Evolutionary conservation across 2,113 vertebrate genomes (phyloP).

Genomic region (Acinonyx jubatus): DNA sequence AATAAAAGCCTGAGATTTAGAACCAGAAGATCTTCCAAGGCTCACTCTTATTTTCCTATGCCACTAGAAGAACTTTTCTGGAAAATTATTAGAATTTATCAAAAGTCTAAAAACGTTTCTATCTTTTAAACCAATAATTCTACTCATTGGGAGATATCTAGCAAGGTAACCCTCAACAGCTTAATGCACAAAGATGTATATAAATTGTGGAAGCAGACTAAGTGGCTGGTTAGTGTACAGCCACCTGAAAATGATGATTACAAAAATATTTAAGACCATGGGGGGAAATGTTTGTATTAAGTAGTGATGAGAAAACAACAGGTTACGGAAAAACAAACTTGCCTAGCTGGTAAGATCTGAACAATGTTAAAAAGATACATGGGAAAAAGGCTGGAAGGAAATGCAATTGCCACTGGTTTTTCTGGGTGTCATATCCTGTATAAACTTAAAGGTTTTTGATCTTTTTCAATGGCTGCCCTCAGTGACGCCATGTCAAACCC

Average conservation of each 20-base stretch:
- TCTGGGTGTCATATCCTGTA: neutral
- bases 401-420: neutral
- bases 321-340: neutral
- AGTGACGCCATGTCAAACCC: neutral
- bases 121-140: neutral
- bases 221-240: neutral
- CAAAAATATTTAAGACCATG: neutral
- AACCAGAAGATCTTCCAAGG: neutral
- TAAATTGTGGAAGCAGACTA: neutral
- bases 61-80: neutral
- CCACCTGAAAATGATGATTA: slow-evolving; percentile 16
- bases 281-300: neutral
- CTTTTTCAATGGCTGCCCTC: neutral
- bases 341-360: neutral
- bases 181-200: neutral
- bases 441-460: neutral
- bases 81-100: neutral
- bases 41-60: neutral
- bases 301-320: neutral
- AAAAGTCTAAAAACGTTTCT: neutral
- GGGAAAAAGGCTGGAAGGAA: neutral
- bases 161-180: neutral
- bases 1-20: neutral
- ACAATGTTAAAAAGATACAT: neutral
- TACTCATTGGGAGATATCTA: neutral